phyloP scores from a whole-genome alignment of 2,888 invertebrate species.

The Liodrosophila aerea region DNA sequence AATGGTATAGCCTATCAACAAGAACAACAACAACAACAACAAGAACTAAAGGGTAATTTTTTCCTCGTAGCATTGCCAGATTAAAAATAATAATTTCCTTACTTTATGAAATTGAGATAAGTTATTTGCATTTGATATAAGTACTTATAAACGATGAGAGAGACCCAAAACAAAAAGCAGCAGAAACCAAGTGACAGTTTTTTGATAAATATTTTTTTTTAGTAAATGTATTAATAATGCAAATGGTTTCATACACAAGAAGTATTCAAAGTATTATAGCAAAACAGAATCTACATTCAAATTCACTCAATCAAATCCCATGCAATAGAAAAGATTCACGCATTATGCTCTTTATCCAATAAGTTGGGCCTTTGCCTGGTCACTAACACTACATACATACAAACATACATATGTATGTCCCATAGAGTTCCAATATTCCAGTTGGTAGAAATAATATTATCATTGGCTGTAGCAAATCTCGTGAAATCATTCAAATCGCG shows the following conservation, averaged over 20 bases:
- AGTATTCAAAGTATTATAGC: slow-evolving; percentile 39
- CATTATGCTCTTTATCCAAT: too few species aligned
- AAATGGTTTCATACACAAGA: slow-evolving; percentile 56
- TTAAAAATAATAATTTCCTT: slow-evolving; percentile 22
- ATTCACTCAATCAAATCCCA: slow-evolving; percentile 7
- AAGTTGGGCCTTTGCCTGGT: too few species aligned
- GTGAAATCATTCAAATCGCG: background rate
- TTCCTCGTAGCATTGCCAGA: slow-evolving; percentile 54
- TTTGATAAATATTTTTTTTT: slow-evolving; percentile 55
- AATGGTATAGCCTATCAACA: slow-evolving; percentile 19
- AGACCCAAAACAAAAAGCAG: slow-evolving; percentile 4
- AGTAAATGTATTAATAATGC: slow-evolving; percentile 51
- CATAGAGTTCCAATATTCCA: too few species aligned
- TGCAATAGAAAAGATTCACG: too few species aligned
- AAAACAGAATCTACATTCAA: slow-evolving; percentile 10
- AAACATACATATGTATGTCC: too few species aligned
- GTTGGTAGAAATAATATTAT: too few species aligned
- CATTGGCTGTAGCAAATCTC: background rate
- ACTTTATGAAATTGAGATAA: slow-evolving; percentile 37
- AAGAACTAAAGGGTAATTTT: slow-evolving; percentile 65
- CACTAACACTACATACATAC: too few species aligned
- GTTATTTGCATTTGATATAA: slow-evolving; percentile 47
- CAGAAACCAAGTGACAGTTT: slow-evolving; percentile 11
- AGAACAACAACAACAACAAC: slow-evolving; percentile 23
- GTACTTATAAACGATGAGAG: background rate